Percentiles rank a stretch among this genome's conserved stretches.
Conservation (phyloP, 2,797 vertebrate species). For the Petrocephalus sullivani region DNA sequence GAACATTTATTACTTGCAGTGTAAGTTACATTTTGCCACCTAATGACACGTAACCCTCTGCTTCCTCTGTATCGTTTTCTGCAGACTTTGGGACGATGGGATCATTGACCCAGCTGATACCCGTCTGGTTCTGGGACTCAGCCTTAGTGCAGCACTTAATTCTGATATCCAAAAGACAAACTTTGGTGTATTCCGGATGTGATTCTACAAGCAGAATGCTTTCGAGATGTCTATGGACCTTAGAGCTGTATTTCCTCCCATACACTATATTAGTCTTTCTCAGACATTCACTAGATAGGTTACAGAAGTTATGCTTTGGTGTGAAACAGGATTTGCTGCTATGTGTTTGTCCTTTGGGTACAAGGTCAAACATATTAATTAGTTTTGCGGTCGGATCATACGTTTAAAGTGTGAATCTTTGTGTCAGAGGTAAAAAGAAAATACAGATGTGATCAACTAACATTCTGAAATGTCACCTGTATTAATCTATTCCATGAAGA, state of each 20-base stretch:
- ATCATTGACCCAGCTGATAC: slow-evolving; percentile 96
- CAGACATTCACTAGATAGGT: neutral
- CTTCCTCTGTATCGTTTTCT: neutral
- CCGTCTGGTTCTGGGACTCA: slow-evolving; percentile 86
- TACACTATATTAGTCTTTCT: neutral
- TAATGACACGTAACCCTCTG: neutral
- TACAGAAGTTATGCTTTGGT: neutral
- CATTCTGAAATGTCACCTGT: neutral
- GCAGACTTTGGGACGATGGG: slow-evolving; percentile 93
- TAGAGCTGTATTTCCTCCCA: neutral
- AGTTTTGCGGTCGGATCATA: neutral
- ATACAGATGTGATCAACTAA: neutral
- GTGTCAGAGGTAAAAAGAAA: neutral
- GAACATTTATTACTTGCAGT: neutral
- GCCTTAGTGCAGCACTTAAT: slow-evolving; percentile 85
- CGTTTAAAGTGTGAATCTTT: neutral
- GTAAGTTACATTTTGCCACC: neutral
- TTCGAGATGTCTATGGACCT: neutral
- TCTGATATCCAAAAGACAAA: slow-evolving; percentile 79
- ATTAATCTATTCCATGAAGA: neutral
- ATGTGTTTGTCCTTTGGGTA: neutral
- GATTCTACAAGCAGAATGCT: slow-evolving; percentile 30
- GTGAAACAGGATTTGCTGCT: neutral
- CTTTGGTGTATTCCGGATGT: slow-evolving; percentile 93
- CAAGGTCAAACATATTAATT: neutral